Conservation (phyloP, 2,797 vertebrate genomes). For the Glyptemys insculpta region DNA sequence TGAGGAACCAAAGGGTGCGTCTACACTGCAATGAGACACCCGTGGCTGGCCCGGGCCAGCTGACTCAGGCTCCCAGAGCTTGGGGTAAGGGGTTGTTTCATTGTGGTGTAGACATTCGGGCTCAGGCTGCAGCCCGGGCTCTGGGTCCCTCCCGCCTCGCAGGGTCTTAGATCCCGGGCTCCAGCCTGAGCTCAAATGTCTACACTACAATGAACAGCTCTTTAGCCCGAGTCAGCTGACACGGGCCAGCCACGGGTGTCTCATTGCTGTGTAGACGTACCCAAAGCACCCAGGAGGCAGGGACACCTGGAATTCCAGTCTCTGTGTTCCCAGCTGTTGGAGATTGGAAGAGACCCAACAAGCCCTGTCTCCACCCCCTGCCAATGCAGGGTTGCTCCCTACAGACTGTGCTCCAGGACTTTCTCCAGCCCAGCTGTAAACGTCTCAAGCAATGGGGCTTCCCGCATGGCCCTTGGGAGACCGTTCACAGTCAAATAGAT, state of each 20-base stretch:
- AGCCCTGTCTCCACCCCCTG: too few species aligned
- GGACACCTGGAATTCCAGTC: not conserved
- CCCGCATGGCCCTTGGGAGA: not conserved
- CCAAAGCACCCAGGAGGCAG: not conserved
- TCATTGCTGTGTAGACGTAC: not conserved
- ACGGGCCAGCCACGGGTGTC: not conserved
- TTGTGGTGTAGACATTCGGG: not conserved
- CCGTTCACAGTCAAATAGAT: not conserved
- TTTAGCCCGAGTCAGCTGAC: not conserved
- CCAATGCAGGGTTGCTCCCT: not conserved
- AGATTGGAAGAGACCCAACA: not conserved
- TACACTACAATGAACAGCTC: not conserved
- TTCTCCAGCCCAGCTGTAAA: not conserved
- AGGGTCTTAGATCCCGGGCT: not conserved
- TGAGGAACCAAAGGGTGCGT: not conserved
- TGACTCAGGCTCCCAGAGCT: not conserved
- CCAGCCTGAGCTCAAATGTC: not conserved
- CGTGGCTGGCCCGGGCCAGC: not conserved
- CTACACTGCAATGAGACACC: not conserved
- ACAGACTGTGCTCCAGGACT: not conserved
- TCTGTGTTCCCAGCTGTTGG: not conserved
- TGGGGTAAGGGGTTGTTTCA: not conserved
- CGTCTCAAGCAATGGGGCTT: not conserved
- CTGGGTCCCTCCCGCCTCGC: accelerated
- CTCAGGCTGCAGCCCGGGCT: not conserved